Conservation (phyloP, 2,888 invertebrate species). For the Drosophila peninsularis region DNA sequence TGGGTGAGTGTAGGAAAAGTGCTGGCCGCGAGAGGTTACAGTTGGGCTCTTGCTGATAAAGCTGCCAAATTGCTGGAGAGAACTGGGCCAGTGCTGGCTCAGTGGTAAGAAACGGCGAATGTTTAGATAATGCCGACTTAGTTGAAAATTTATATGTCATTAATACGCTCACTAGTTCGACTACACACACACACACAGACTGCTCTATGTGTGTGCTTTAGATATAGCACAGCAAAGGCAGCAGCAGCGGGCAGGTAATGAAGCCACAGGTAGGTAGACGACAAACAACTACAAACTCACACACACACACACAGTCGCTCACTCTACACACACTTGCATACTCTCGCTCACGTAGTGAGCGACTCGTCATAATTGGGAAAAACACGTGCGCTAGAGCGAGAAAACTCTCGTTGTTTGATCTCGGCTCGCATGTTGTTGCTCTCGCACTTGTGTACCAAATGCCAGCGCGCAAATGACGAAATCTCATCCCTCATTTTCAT, state of each 20-base stretch:
- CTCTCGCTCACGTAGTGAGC: constrained; percentile 13
- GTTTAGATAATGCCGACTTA: constrained; percentile 70
- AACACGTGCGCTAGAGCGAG: constrained; percentile 55
- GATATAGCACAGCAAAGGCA: constrained; percentile 41
- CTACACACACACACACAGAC: constrained; percentile 9
- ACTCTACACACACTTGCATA: constrained; percentile 4
- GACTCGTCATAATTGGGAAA: constrained; percentile 33
- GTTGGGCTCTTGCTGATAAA: constrained; percentile 36
- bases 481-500: constrained; percentile 66
- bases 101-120: constrained; percentile 37
- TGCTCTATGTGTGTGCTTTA: constrained; percentile 39
- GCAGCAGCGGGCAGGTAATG: constrained; percentile 54
- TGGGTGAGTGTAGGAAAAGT: constrained; percentile 11
- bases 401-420: constrained; percentile 30
- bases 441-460: constrained; percentile 28
- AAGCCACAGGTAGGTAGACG: constrained; percentile 70
- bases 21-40: constrained; percentile 16
- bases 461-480: constrained; percentile 65
- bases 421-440: constrained; percentile 21
- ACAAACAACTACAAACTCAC: constrained; percentile 47
- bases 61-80: constrained; percentile 38
- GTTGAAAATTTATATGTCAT: constrained; percentile 73
- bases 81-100: constrained; percentile 49
- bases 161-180: constrained; percentile 26
- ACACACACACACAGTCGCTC: constrained; percentile 19